Conservation (phyloP, 2,113 vertebrate species). For the Gavialis gangeticus region DNA sequence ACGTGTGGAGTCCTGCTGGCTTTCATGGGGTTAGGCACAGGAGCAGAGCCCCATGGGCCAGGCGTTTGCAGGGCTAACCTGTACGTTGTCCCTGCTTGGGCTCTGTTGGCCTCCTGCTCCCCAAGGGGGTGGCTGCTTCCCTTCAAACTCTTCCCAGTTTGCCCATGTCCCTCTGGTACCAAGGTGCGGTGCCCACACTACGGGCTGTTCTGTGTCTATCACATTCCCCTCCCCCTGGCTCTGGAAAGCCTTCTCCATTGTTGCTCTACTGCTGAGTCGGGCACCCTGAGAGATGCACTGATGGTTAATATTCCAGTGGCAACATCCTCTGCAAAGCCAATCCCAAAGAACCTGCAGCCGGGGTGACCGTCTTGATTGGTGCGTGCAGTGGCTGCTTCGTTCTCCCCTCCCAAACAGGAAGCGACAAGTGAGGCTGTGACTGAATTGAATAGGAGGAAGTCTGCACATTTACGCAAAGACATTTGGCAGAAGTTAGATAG, state of each 20-base stretch:
- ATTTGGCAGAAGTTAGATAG: constrained; percentile 78
- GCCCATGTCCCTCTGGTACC: not conserved
- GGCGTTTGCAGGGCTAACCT: accelerated
- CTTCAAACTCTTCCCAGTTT: not conserved
- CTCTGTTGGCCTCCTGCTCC: not conserved
- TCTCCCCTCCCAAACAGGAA: constrained; percentile 77
- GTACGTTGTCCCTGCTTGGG: not conserved
- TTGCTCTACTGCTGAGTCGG: accelerated
- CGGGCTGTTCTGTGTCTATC: not conserved
- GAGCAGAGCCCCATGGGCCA: accelerated
- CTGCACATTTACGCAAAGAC: constrained; percentile 81
- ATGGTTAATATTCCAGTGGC: constrained; percentile 2
- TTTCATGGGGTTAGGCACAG: not conserved
- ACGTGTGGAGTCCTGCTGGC: not conserved
- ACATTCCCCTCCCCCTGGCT: accelerated
- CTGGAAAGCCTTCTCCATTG: not conserved
- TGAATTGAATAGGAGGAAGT: constrained; percentile 90
- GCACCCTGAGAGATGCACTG: not conserved
- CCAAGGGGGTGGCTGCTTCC: not conserved
- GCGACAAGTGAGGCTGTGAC: constrained; percentile 73
- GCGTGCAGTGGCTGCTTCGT: not conserved
- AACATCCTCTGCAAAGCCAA: not conserved
- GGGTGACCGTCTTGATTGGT: constrained; percentile 59
- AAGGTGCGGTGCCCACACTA: accelerated
- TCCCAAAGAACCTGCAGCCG: accelerated